Evolutionary conservation across 2,797 vertebrate genomes (phyloP), one percentile per base, ranked within the genome.

Genomic region (Huso huso): DNA sequence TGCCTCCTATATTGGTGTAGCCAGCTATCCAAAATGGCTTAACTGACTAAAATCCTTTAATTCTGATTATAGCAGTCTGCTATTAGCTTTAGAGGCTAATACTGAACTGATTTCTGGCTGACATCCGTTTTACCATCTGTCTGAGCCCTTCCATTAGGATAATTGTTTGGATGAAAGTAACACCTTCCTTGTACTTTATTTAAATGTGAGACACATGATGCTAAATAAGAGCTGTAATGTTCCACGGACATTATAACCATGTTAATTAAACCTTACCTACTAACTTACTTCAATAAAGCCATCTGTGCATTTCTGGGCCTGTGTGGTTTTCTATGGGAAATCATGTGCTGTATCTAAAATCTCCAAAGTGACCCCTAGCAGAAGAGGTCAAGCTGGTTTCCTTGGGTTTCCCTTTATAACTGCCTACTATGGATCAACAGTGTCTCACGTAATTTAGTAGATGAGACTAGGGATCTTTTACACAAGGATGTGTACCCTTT

Each of bases 41-140:
- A 84, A 84, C 79, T 86, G 84, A 83, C 82, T 79, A 78, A 83
- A 87, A 83, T 87, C 86, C 86, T 90, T 91, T 92, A 90, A 90
- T 88, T 82, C 86, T 89, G 86, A 89, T 88, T 83, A 85, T 82
- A 79, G 86, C 77, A 87, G 87, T 86, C 79, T 78, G 83, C 84
- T 88, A 93, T 93, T 92, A 91, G 87, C 88, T 89, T 87, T 84
- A 87, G 89, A 85, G 86, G 84, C 88, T 93, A 85, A 81, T 84
- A 87, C 83, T 83, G 78, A 84, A 87, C 82, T 86, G 85, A 85
- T 83, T 85, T 88, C 83, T 83, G 87, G 77, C 80, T 83, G 83
- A 78, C 76, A 81, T 79, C 84, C 84, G 84, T 88, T 86, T 89
- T 91, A 80, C 89, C 88, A 91, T 92, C 89, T 89, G 92, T 82